Evolutionary conservation across 1,140 invertebrate genomes (phyloP), one percentile per base, ranked within the genome.

Genomic region (Lutraria rhynchaena): DNA sequence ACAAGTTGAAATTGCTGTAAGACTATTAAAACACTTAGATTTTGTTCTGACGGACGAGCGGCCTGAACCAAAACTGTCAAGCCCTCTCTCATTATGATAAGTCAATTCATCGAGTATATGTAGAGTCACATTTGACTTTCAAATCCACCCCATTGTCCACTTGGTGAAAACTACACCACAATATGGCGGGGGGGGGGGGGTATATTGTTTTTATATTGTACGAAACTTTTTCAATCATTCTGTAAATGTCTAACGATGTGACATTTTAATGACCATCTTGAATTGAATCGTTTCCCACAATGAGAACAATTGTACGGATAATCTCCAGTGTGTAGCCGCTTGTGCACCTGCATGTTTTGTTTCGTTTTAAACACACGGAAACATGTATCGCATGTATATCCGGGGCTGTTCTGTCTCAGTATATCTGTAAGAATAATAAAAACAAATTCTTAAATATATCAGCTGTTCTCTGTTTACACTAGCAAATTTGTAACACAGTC

Each of bases 351-450:
- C 3, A 83, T 22, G 24, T 78, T 70, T 29, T 69, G 55, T 51
- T 71, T 71, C 11, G 77, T 58, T 15, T 82, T 51, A 51, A 83
- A 85, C 17, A 35, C 46, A 27, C 95, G 95, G 5, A 93, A 91
- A 87, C 96, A 97, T 57, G 95, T 92, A 11, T 94, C 93, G 88
- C 97, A 98, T 87, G 96, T 97, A 92, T 97, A 98, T 9, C 97
- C 96, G 83, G 96, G 94, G 89, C 98, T 96, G 7, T 96, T 96
- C 90, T 7, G 5, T 41, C 37, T 55, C 7, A n/a, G 19, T 4
- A 27, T n/a, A 55, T 55, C 51, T 55, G 51, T n/a, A 55, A 55
- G 19, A 19, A 49, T 49, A 55, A 19, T 55, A 27, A 55, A 55
- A 55, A 55, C 24, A 55, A 11, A 55, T 55, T 22, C 17, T 27